These are phyloP conservation scores for Leptonema lineaticorne DNA, from an alignment of 1,140 invertebrate genomes.

Conservation along the genomic window DNA sequence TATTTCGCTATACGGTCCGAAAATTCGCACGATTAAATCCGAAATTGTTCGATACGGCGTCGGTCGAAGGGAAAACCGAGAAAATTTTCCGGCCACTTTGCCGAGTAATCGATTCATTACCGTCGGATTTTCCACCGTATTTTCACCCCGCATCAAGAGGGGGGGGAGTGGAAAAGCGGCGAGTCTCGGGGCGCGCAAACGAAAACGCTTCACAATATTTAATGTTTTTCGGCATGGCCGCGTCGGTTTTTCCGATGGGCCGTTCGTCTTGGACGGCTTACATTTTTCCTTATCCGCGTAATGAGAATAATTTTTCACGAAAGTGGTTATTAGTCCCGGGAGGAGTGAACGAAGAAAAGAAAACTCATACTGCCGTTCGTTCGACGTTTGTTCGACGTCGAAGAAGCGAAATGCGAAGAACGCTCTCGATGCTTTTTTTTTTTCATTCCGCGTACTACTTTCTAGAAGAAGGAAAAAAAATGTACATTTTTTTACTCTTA, in stretches of 20 bases:
- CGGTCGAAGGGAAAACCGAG: not conserved
- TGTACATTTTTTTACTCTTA: not conserved
- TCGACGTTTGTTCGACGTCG: too few relatives aligned
- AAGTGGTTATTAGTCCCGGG: not conserved
- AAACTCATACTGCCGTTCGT: too few relatives aligned
- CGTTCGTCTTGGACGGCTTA: slow-evolving; percentile 12
- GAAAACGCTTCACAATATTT: slow-evolving; percentile 19
- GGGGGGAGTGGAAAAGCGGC: not conserved
- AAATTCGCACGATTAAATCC: too few relatives aligned
- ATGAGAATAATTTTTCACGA: slow-evolving; percentile 21
- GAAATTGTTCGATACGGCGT: not conserved
- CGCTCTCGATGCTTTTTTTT: too few relatives aligned
- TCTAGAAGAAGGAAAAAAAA: not conserved
- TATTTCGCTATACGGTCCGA: too few relatives aligned
- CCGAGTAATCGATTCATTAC: slow-evolving; percentile 15
- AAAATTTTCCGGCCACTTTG: slow-evolving; percentile 8
- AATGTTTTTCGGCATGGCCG: not conserved
- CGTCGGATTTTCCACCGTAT: not conserved
- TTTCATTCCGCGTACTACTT: not conserved
- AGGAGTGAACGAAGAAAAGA: not conserved
- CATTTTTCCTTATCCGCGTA: slow-evolving; percentile 5
- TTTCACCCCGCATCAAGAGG: not conserved
- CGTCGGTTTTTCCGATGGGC: not conserved
- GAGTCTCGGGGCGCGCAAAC: not conserved
- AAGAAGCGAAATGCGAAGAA: too few relatives aligned